phyloP scores from a whole-genome alignment of 2,113 vertebrate genomes.

The Numida meleagris region DNA sequence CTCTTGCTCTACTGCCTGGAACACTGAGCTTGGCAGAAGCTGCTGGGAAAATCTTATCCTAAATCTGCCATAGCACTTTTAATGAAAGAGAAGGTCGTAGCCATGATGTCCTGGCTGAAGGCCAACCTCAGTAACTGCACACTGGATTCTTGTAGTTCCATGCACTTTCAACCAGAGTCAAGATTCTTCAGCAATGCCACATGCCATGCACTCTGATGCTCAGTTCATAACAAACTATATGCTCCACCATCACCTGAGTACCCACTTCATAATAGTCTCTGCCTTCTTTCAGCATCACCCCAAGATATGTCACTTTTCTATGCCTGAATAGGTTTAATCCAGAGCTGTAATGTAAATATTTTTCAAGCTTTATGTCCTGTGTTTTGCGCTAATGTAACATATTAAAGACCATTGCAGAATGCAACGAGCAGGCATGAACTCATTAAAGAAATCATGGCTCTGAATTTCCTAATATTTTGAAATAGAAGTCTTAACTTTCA shows the following conservation, averaged over 20 bases:
- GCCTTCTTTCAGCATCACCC: slow-evolving; percentile 30
- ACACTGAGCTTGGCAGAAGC: neutral
- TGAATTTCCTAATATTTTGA: neutral
- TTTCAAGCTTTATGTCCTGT: neutral
- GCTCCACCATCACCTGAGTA: neutral
- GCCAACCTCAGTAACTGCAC: neutral
- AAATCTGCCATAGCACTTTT: neutral
- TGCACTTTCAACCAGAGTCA: neutral
- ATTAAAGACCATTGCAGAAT: slow-evolving; percentile 5
- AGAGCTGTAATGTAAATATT: slow-evolving; percentile 39
- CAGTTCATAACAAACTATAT: neutral
- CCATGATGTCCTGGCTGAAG: neutral
- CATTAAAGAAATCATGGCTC: accelerated
- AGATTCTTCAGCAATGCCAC: neutral
- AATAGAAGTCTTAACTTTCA: neutral
- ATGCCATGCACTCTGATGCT: neutral
- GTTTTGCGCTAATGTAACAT: neutral
- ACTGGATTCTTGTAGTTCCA: neutral
- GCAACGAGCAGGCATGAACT: neutral
- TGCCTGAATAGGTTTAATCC: neutral
- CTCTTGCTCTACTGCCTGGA: neutral
- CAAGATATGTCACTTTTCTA: neutral
- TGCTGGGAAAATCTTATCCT: neutral
- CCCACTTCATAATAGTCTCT: neutral
- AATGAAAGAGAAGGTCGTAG: neutral